These are phyloP conservation scores for Drosophila infuscata DNA, from an alignment of 2,888 invertebrate species.

Conservation along the genomic window DNA sequence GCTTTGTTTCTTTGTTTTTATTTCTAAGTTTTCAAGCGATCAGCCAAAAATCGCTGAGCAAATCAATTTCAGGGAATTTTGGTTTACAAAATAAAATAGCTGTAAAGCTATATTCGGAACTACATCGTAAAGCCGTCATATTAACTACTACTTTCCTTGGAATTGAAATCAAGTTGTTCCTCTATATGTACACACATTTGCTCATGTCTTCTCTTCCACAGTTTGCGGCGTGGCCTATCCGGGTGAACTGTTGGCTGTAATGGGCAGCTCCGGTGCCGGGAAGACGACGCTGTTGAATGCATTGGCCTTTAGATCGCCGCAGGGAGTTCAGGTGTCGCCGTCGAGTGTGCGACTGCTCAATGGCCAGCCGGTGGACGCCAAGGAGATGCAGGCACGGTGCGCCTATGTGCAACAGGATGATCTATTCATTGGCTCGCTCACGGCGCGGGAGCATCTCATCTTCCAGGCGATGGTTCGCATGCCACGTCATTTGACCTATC, in stretches of 20 bases:
- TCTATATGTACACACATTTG: not conserved
- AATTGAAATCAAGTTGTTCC: not conserved
- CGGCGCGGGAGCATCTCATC: slow-evolving; percentile 94
- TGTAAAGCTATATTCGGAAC: not conserved
- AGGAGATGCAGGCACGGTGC: slow-evolving; percentile 90
- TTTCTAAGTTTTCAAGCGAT: not conserved
- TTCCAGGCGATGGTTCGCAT: slow-evolving; percentile 96
- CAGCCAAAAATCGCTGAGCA: not conserved
- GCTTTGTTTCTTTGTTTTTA: not conserved
- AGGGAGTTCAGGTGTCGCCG: slow-evolving; percentile 88
- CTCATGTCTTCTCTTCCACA: slow-evolving; percentile 74
- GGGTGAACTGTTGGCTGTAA: slow-evolving; percentile 93
- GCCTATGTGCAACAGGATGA: slow-evolving; percentile 98
- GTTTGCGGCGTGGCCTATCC: slow-evolving; percentile 94
- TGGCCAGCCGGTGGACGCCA: slow-evolving; percentile 90
- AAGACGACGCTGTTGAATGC: slow-evolving; percentile 97
- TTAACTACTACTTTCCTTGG: not conserved
- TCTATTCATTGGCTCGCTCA: slow-evolving; percentile 95
- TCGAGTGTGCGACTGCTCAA: slow-evolving; percentile 89
- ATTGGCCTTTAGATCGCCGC: slow-evolving; percentile 92
- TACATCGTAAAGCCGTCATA: not conserved
- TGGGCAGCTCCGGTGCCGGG: slow-evolving; percentile 97
- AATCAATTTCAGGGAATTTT: not conserved
- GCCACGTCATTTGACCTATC: slow-evolving; percentile 91
- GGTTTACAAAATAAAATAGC: not conserved